phyloP scores from a whole-genome alignment of 2,113 vertebrate species.

The Todiramphus saurophagus region DNA sequence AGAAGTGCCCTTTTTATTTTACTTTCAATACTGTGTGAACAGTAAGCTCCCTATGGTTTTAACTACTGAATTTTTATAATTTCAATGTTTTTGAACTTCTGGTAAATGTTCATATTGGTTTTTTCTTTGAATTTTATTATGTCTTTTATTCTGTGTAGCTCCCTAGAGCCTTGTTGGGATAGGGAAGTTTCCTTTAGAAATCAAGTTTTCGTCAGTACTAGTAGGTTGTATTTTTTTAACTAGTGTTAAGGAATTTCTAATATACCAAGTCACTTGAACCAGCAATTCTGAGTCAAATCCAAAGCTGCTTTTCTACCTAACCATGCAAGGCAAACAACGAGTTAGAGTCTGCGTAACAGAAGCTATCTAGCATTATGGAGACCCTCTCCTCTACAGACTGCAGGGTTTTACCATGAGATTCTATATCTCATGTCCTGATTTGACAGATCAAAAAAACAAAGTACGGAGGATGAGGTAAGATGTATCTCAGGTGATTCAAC shows the following conservation, averaged over 20 bases:
- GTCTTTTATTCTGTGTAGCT: not conserved
- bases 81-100: conserved; percentile 49
- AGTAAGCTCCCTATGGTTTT: conserved; percentile 35
- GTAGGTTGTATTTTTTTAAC: not conserved
- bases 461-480: not conserved
- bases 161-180: not conserved
- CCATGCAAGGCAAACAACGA: not conserved
- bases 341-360: not conserved
- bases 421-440: not conserved
- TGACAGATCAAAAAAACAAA: not conserved
- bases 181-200: not conserved
- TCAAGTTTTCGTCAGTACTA: not conserved
- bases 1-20: conserved; percentile 35
- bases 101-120: not conserved
- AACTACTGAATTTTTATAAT: not conserved
- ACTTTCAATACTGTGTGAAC: not conserved
- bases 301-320: not conserved
- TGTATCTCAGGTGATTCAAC: not conserved
- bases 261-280: not conserved
- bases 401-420: not conserved
- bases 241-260: not conserved
- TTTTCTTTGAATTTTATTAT: conserved; percentile 31
- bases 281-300: not conserved
- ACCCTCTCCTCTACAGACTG: not conserved
- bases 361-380: not conserved